Base-by-base conservation (phyloP, 2,113 vertebrate genomes). In the Mormyrus iriodes region DNA sequence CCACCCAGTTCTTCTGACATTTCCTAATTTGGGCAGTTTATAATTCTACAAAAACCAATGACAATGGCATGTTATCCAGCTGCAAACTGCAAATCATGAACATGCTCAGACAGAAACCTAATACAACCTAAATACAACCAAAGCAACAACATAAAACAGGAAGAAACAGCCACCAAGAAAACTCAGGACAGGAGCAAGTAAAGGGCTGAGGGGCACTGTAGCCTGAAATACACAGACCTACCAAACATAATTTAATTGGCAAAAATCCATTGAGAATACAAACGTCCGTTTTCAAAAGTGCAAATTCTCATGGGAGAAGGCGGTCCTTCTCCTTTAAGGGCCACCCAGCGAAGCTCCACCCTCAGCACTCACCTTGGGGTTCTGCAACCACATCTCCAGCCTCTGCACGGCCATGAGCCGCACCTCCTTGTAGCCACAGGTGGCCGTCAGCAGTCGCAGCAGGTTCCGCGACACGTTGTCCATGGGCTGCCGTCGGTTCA, bases 361-460 rank as follows among this genome's bases (percentile, higher is more conserved):
- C 10, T 1, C n/a, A n/a, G 61, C 7, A 44, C 93, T 93, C 90
- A 98, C 98, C 97, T 99, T 99, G n/a, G 98, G 98, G 91, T 99
- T 99, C 94, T 99, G 98, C 91, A 99, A 95, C 98, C 98, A 99
- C 97, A 99, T 99, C 94, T 99, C 98, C 90, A 99, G 96, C 86
- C 97, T 95, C 94, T 99, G 98, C 88, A 99, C 97, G 0, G 98
- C 95, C 97, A 99, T 97, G 46, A 98, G 96, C 0, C 98, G 96
- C 2, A 98, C 97, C 87, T 99, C 98, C 92, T 97, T 98, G 95
- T 97, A 99, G 89, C 98, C 98, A 0, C 98, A 99, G 17, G 98
- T 97, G 6, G 98, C 97, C 0, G 98, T 97, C 82, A 99, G 97
- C 52, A 99, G 94, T 8, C 98, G 97, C n/a, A 99, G 94, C 8